phyloP scores from a whole-genome alignment of 2,797 vertebrate species.

The Galago senegalensis region DNA sequence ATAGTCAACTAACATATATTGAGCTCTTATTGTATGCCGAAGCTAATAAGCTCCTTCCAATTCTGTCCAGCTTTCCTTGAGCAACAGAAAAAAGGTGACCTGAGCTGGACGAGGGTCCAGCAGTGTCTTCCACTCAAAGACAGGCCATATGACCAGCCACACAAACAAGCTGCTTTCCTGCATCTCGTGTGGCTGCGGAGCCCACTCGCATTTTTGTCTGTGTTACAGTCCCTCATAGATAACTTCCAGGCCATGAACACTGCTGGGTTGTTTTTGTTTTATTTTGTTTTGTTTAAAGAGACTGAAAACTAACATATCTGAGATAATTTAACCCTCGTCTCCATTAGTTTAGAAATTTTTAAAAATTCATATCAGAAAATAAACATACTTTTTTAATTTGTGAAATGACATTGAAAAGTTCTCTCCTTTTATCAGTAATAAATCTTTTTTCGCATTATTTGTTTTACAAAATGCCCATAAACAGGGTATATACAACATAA shows the following conservation, averaged over 20 bases:
- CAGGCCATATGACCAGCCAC: too few relatives aligned
- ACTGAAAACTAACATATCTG: not conserved
- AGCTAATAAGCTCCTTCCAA: not conserved
- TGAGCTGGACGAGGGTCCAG: not conserved
- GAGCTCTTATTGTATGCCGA: not conserved
- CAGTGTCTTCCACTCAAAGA: not conserved
- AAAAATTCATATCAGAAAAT: not conserved
- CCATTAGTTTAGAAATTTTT: not conserved
- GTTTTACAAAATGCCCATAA: constrained; percentile 41
- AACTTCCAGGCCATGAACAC: not conserved
- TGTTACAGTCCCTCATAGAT: not conserved
- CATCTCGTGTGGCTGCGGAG: not conserved
- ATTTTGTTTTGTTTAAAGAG: not conserved
- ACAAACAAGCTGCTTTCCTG: too few relatives aligned
- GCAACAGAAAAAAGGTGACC: not conserved
- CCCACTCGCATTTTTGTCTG: too few relatives aligned
- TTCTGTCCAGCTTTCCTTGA: not conserved
- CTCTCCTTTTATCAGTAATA: not conserved
- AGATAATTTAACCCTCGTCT: not conserved
- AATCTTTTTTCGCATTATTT: not conserved
- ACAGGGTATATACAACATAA: not conserved
- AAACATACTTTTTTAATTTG: constrained; percentile 15
- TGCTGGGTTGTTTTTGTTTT: too few relatives aligned
- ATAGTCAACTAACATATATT: not conserved
- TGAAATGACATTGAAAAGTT: not conserved